Conservation (phyloP, 1,140 invertebrate species). For the Drosophila dunni region DNA sequence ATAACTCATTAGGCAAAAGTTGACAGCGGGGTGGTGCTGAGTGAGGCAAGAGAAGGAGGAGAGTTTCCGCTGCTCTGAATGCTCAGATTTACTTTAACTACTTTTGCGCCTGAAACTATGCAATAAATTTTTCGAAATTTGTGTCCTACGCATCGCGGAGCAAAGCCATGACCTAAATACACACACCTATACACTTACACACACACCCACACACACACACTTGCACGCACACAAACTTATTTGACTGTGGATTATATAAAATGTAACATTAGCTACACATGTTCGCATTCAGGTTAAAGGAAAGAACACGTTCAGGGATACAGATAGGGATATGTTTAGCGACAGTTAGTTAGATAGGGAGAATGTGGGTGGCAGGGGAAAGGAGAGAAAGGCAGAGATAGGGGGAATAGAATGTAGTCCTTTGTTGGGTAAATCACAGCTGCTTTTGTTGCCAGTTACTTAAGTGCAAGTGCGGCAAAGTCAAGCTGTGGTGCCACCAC, state of each 20-base stretch:
- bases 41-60: background rate
- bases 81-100: slow-evolving; percentile 78
- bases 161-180: slow-evolving; percentile 66
- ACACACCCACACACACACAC: slow-evolving; percentile 2
- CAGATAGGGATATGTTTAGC: background rate
- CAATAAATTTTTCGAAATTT: slow-evolving; percentile 75
- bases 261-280: slow-evolving; percentile 77
- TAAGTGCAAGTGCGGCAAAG: slow-evolving; percentile 73
- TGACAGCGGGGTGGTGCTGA: slow-evolving; percentile 37
- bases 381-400: background rate
- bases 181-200: slow-evolving; percentile 10
- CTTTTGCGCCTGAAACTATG: slow-evolving; percentile 77
- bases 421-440: slow-evolving; percentile 49
- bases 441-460: slow-evolving; percentile 60
- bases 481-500: slow-evolving; percentile 22
- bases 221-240: background rate
- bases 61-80: slow-evolving; percentile 25
- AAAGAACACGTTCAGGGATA: background rate
- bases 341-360: background rate
- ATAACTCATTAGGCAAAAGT: slow-evolving; percentile 79
- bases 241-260: slow-evolving; percentile 63
- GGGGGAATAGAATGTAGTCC: slow-evolving; percentile 38
- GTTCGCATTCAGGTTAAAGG: slow-evolving; percentile 26
- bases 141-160: slow-evolving; percentile 42
- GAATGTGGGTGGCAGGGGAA: background rate